phyloP scores from a whole-genome alignment of 92 coral and sea anemone genomes.

The Nematostella vectensis region DNA sequence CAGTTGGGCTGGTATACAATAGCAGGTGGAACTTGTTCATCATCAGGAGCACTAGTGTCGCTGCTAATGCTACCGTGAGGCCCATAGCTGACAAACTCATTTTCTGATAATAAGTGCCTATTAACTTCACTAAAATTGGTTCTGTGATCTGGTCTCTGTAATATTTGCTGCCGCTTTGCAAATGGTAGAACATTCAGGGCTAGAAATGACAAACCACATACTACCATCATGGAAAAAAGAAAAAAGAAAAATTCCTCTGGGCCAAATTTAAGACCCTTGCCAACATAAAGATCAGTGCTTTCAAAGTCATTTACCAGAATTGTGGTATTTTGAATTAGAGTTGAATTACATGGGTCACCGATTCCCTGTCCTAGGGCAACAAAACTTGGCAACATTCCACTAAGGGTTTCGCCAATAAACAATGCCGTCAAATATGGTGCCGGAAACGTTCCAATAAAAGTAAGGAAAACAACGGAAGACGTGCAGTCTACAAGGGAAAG shows the following conservation, averaged over 20 bases:
- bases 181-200: slow-evolving; percentile 69
- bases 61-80: background rate
- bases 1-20: background rate
- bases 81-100: slow-evolving; percentile 3
- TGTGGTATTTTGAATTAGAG: slow-evolving; percentile 7
- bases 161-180: slow-evolving; percentile 41
- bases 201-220: slow-evolving; percentile 67
- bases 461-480: slow-evolving; percentile 84
- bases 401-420: slow-evolving; percentile 82
- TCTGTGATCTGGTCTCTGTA: background rate
- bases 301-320: background rate
- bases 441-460: slow-evolving; percentile 79
- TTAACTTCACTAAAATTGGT: slow-evolving; percentile 23
- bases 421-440: slow-evolving; percentile 72
- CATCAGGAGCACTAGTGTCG: background rate
- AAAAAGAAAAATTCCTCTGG: slow-evolving; percentile 71
- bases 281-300: background rate
- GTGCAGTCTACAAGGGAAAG: slow-evolving; percentile 87
- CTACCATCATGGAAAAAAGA: slow-evolving; percentile 67
- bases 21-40: background rate
- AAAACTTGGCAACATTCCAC: slow-evolving; percentile 85
- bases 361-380: slow-evolving; percentile 91
- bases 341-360: slow-evolving; percentile 8
- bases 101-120: slow-evolving; percentile 8
- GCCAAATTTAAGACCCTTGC: slow-evolving; percentile 45